Conservation (phyloP, 2,888 invertebrate species). For the Noctua janthe region DNA sequence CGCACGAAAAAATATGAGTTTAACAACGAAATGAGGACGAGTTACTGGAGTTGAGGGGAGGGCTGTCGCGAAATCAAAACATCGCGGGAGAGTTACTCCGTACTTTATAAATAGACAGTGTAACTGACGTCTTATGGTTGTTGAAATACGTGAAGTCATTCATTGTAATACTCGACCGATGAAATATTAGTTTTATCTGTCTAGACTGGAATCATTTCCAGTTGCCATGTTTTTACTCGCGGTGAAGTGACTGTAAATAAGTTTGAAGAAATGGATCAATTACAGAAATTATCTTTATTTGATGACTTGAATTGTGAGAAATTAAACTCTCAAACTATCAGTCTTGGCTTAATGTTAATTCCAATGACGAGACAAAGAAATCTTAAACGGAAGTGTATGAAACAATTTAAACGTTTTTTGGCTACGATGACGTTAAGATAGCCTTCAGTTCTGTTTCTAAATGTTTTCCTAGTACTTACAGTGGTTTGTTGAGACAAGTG, state of each 20-base stretch:
- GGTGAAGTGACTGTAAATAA: conserved; percentile 28
- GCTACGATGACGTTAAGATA: conserved; percentile 47
- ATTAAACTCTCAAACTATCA: background rate
- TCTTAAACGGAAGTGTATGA: conserved; percentile 40
- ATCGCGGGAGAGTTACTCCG: conserved; percentile 80
- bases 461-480: conserved; percentile 61
- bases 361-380: conserved; percentile 16
- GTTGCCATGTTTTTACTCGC: conserved; percentile 33
- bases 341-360: background rate
- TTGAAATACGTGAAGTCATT: conserved; percentile 75
- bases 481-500: conserved; percentile 49
- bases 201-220: conserved; percentile 54
- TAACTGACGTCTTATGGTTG: conserved; percentile 66
- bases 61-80: conserved; percentile 81
- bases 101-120: conserved; percentile 77
- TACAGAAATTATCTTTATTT: conserved; percentile 21
- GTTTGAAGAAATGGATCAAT: conserved; percentile 21
- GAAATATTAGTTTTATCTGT: conserved; percentile 58
- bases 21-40: conserved; percentile 38
- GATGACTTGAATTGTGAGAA: background rate
- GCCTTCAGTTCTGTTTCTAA: conserved; percentile 36
- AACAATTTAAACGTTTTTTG: conserved; percentile 35
- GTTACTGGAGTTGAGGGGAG: conserved; percentile 48
- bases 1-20: conserved; percentile 39
- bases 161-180: conserved; percentile 70